Percentiles rank a stretch among this genome's conserved stretches.
Conservation (phyloP, 2,113 vertebrate genomes). For the Euleptes europaea region DNA sequence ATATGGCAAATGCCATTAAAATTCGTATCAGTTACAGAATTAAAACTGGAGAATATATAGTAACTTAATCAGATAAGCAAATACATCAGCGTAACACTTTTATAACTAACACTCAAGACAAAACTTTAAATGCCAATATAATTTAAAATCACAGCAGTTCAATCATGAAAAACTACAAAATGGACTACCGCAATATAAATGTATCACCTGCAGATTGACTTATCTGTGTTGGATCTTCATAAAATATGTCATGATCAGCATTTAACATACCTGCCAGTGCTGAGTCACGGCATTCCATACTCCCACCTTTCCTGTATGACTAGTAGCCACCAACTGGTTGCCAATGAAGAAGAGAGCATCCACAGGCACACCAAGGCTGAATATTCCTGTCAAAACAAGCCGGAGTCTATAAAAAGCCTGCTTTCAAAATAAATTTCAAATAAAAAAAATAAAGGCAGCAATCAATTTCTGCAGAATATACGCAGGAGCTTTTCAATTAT, state of each 20-base stretch:
- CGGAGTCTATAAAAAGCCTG: conserved; percentile 24
- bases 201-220: background rate
- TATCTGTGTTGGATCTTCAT: conserved; percentile 26
- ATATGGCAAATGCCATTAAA: too few relatives aligned
- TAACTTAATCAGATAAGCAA: background rate
- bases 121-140: background rate
- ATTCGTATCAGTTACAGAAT: too few relatives aligned
- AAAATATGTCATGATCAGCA: background rate
- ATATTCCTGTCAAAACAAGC: conserved; percentile 80
- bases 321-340: conserved; percentile 96
- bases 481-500: background rate
- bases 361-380: conserved; percentile 96
- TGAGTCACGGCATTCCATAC: conserved; percentile 99
- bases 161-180: background rate
- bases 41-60: too few relatives aligned
- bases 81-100: background rate
- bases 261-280: conserved; percentile 91
- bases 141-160: too few relatives aligned
- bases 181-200: background rate
- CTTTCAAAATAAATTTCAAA: conserved; percentile 42
- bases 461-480: background rate
- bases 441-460: background rate
- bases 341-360: conserved; percentile 97
- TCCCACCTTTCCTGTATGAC: conserved; percentile 96
- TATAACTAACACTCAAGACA: background rate